Conservation (phyloP, 2,888 invertebrate species). For the Deroplatys truncata region DNA sequence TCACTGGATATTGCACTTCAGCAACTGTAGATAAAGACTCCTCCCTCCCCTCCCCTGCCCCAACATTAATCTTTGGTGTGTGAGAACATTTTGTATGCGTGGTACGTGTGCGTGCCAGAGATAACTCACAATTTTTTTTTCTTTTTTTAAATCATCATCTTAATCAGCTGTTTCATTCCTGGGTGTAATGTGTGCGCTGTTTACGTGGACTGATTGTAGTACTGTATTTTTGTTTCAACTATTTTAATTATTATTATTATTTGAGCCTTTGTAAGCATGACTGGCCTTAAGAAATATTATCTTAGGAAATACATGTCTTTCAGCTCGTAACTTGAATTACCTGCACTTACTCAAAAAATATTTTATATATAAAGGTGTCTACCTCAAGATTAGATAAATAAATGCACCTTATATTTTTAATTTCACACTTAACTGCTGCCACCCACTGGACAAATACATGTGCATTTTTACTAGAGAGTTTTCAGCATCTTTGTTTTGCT, state of each 20-base stretch:
- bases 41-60: background rate
- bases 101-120: conserved; percentile 6
- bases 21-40: conserved; percentile 25
- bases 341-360: background rate
- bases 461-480: background rate
- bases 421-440: background rate
- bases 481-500: background rate
- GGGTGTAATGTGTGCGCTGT: conserved; percentile 26
- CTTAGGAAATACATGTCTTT: background rate
- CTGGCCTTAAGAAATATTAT: background rate
- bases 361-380: background rate
- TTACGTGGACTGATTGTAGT: conserved; percentile 23
- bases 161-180: conserved; percentile 1
- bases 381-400: background rate
- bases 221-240: conserved; percentile 20
- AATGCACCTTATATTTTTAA: background rate
- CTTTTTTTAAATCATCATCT: background rate
- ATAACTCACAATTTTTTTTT: conserved; percentile 5
- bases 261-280: conserved; percentile 20
- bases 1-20: conserved; percentile 27
- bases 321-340: background rate
- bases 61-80: conserved; percentile 15
- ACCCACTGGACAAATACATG: background rate
- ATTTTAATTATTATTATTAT: conserved; percentile 13
- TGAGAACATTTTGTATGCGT: conserved; percentile 2